Conservation (phyloP, 2,113 vertebrate species). For the Vombatus ursinus region DNA sequence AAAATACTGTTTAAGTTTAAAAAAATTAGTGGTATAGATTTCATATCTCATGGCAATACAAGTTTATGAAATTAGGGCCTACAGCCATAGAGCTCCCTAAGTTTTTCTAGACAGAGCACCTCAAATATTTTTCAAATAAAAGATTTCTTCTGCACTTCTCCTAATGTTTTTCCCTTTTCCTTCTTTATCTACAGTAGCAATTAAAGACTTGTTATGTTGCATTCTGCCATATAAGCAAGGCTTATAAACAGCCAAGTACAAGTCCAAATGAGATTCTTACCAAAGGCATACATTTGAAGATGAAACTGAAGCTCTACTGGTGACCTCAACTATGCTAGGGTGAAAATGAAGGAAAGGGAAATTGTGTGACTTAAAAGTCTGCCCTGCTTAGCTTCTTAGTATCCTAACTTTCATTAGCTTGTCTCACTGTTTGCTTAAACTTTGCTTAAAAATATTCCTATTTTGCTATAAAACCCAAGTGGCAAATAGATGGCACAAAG, state of each 20-base stretch:
- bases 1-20: too few species aligned
- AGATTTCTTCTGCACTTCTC: background rate
- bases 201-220: background rate
- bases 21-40: constrained; percentile 34
- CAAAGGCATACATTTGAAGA: constrained; percentile 50
- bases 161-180: background rate
- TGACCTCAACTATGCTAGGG: background rate
- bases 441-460: constrained; percentile 39
- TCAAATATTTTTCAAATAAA: background rate
- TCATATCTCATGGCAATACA: constrained; percentile 14
- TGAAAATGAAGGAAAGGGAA: constrained; percentile 36
- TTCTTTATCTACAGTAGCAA: background rate
- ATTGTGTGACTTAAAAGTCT: background rate
- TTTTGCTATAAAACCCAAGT: constrained; percentile 43
- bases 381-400: constrained; percentile 7
- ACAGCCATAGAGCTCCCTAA: constrained; percentile 12
- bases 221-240: background rate
- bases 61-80: constrained; percentile 41
- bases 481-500: background rate
- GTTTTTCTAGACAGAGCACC: background rate
- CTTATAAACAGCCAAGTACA: background rate
- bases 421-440: constrained; percentile 27
- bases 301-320: constrained; percentile 22
- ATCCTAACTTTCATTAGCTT: constrained; percentile 6
- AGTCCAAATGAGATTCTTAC: constrained; percentile 18